phyloP scores from a whole-genome alignment of 2,888 invertebrate genomes.

The Galerucella calmariensis region DNA sequence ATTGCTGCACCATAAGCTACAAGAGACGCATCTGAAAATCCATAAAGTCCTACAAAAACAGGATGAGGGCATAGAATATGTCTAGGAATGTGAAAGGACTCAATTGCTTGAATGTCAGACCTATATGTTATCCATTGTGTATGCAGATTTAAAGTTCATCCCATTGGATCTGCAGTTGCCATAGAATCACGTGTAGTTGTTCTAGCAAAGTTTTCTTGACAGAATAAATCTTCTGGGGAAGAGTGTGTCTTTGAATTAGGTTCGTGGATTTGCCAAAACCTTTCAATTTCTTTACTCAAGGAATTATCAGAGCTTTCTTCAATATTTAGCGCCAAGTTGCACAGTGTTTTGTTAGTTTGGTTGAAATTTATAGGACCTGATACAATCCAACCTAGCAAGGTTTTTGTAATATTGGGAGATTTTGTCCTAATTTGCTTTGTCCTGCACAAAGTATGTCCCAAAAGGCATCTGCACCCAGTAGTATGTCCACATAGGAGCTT shows the following conservation, averaged over 20 bases:
- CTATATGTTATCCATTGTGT: conserved; percentile 10
- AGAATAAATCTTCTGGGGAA: conserved; percentile 24
- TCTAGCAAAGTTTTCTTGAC: conserved; percentile 19
- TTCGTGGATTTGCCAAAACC: conserved; percentile 33
- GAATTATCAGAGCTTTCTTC: conserved; percentile 3
- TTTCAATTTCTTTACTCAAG: conserved; percentile 11
- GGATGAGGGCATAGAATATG: conserved; percentile 20
- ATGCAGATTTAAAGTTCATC: conserved; percentile 23
- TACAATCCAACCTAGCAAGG: no score
- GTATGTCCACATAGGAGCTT: no score
- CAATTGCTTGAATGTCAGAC: conserved; percentile 5
- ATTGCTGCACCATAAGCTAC: conserved; percentile 28
- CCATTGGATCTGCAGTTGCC: conserved; percentile 33
- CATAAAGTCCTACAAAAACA: conserved; percentile 29
- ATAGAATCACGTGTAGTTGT: conserved; percentile 24
- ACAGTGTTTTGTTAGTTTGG: background rate
- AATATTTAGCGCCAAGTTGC: conserved; percentile 3
- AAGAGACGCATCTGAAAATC: conserved; percentile 37
- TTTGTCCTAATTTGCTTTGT: conserved; percentile 19
- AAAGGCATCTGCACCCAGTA: no score
- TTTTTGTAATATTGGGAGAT: conserved; percentile 20
- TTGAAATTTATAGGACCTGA: background rate
- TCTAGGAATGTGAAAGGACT: conserved; percentile 25
- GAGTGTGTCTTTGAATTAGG: background rate
- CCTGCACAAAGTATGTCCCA: background rate